Percentiles rank a stretch among this genome's conserved stretches.
Evolutionary conservation across 2,797 vertebrate genomes (phyloP).

Genomic region (Eulemur rubriventer): DNA sequence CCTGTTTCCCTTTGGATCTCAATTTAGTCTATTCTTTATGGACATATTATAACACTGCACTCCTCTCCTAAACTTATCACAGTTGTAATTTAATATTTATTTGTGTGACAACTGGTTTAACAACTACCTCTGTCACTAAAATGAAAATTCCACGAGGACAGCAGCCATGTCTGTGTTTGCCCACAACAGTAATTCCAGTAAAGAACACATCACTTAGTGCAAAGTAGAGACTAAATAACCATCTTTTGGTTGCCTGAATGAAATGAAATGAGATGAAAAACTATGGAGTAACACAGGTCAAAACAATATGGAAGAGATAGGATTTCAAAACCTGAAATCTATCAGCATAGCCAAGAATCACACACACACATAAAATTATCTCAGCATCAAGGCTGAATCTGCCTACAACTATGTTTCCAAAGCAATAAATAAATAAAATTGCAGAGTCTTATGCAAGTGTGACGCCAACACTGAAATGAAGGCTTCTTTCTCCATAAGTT

Average conservation of each 20-base stretch:
- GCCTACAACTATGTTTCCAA: background rate
- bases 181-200: background rate
- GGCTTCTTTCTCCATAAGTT: background rate
- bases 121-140: background rate
- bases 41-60: background rate
- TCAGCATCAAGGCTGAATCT: background rate
- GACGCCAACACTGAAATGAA: background rate
- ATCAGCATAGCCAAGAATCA: slow-evolving; percentile 31
- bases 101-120: background rate
- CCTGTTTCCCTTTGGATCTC: background rate
- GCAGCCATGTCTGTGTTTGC: background rate
- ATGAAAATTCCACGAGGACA: background rate
- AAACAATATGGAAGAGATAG: background rate
- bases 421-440: background rate
- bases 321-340: slow-evolving; percentile 24
- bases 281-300: background rate
- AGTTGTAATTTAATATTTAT: background rate
- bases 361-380: background rate
- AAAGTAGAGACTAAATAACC: background rate
- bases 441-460: background rate
- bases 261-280: background rate
- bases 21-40: background rate
- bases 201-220: background rate
- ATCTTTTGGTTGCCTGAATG: background rate
- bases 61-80: background rate